phyloP scores from a whole-genome alignment of 2,113 vertebrate species.

The Mesembrinibis cayennensis region DNA sequence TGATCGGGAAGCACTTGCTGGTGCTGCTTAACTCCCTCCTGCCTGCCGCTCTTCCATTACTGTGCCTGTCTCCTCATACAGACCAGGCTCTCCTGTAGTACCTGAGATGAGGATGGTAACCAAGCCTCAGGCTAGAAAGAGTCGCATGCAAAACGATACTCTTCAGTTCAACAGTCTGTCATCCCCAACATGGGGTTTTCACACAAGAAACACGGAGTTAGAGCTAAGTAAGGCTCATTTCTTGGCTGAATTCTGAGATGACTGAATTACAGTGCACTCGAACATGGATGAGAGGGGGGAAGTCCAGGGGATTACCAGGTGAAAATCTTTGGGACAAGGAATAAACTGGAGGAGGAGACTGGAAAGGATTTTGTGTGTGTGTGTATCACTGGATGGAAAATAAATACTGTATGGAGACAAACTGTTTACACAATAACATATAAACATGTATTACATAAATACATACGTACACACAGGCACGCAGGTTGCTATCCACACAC shows the following conservation, averaged over 20 bases:
- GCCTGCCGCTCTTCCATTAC: neutral
- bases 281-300: neutral
- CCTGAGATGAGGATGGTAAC: neutral
- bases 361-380: neutral
- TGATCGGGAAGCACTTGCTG: neutral
- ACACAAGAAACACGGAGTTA: accelerated
- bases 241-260: neutral
- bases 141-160: neutral
- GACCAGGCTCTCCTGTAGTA: accelerated
- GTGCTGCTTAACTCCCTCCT: neutral
- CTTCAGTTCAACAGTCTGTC: neutral
- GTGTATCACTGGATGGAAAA: neutral
- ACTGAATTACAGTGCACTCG: neutral
- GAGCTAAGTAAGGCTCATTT: neutral
- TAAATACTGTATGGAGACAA: neutral
- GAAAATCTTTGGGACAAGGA: neutral
- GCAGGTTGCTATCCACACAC: neutral
- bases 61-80: neutral
- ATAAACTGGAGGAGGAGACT: neutral
- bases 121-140: neutral
- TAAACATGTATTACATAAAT: neutral
- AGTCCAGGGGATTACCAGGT: neutral
- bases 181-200: neutral
- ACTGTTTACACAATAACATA: neutral
- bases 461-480: accelerated